phyloP scores from a whole-genome alignment of 1,140 invertebrate genomes.

The Bombyx mori region DNA sequence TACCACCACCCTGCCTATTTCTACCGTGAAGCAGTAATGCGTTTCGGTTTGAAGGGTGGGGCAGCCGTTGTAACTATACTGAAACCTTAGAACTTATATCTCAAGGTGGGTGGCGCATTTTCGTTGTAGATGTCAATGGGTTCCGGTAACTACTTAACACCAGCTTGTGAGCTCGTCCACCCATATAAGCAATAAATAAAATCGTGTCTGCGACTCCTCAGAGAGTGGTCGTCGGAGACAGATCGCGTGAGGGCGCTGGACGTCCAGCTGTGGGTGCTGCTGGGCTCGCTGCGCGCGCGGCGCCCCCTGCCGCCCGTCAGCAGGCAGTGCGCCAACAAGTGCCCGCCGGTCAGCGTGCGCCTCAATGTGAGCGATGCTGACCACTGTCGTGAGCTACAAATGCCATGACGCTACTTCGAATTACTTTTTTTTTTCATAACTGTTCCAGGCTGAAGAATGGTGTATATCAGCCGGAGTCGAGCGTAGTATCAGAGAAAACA shows the following conservation, averaged over 20 bases:
- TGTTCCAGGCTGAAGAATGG: constrained; percentile 36
- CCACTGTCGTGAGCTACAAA: too few relatives aligned
- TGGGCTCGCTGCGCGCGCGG: constrained; percentile 26
- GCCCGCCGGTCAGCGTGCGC: constrained; percentile 22
- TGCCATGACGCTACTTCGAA: too few relatives aligned
- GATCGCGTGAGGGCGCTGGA: constrained; percentile 25
- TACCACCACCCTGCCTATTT: too few relatives aligned
- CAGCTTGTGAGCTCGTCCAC: too few relatives aligned
- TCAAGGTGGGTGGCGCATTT: too few relatives aligned
- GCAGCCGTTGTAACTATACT: too few relatives aligned
- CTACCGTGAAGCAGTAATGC: too few relatives aligned
- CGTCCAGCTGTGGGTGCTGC: constrained; percentile 28
- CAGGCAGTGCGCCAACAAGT: constrained; percentile 26
- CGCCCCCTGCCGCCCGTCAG: constrained; percentile 26
- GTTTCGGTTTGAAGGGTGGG: too few relatives aligned
- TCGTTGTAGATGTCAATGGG: too few relatives aligned
- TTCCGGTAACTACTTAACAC: too few relatives aligned
- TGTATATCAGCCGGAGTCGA: constrained; percentile 32
- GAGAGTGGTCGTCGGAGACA: constrained; percentile 34
- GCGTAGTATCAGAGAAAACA: constrained; percentile 35
- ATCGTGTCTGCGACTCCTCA: constrained; percentile 5
- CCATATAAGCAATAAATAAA: too few relatives aligned
- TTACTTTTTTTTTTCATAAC: neutral
- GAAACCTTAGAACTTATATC: too few relatives aligned
- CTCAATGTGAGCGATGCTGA: constrained; percentile 22